Evolutionary conservation across 2,797 vertebrate genomes (phyloP).

Genomic region (Amazona finschi): DNA sequence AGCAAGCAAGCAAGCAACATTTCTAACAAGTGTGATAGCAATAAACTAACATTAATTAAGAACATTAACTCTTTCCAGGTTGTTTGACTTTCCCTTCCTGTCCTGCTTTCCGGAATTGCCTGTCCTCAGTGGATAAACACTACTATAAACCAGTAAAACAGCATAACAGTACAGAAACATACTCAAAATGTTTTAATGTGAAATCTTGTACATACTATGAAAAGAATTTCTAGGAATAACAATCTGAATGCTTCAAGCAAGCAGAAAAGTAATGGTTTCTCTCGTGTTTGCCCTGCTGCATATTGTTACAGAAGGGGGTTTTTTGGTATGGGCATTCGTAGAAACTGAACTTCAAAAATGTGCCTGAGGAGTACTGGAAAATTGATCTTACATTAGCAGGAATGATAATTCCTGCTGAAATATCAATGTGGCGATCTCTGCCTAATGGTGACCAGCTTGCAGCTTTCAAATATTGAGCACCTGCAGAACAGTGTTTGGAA

Average conservation of each 20-base stretch:
- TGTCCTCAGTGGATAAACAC: not conserved
- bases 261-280: not conserved
- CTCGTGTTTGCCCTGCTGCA: not conserved
- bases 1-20: not conserved
- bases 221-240: not conserved
- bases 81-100: not conserved
- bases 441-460: not conserved
- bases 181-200: not conserved
- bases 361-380: not conserved
- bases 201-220: not conserved
- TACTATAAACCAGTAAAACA: not conserved
- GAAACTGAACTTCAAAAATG: not conserved
- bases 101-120: not conserved
- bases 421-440: not conserved
- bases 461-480: not conserved
- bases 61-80: not conserved
- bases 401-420: not conserved
- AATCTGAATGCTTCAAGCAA: not conserved
- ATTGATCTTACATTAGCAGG: not conserved
- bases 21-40: not conserved
- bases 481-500: not conserved
- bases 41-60: not conserved
- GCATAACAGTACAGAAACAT: not conserved
- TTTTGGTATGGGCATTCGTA: not conserved
- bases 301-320: not conserved